Evolutionary conservation across 1,140 invertebrate species (phyloP).

Genomic region (Epicauta chinensis): DNA sequence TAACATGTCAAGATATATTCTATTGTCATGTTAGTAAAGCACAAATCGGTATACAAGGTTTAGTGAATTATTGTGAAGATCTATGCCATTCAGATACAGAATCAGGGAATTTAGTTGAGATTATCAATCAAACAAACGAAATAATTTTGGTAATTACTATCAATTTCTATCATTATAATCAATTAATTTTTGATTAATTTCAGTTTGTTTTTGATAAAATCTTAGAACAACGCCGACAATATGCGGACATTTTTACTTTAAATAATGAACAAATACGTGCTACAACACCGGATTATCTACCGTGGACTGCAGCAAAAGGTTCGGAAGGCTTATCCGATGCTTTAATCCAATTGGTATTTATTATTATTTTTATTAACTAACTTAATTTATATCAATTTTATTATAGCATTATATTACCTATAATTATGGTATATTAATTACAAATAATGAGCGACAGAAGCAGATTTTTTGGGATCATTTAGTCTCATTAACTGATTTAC

Average conservation of each 20-base stretch:
- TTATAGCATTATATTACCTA: slow-evolving; percentile 49
- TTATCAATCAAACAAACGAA: slow-evolving; percentile 51
- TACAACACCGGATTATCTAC: slow-evolving; percentile 51
- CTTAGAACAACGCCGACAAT: slow-evolving; percentile 52
- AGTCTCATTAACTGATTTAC: slow-evolving; percentile 65
- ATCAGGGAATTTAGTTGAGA: slow-evolving; percentile 47
- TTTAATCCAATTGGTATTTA: slow-evolving; percentile 46
- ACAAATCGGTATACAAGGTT: slow-evolving; percentile 49
- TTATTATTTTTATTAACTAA: background rate
- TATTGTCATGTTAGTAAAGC: slow-evolving; percentile 60
- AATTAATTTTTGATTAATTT: slow-evolving; percentile 23
- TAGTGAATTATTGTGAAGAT: slow-evolving; percentile 49
- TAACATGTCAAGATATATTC: slow-evolving; percentile 65
- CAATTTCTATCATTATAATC: slow-evolving; percentile 15
- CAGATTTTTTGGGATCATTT: slow-evolving; percentile 63
- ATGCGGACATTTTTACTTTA: slow-evolving; percentile 46
- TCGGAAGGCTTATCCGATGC: slow-evolving; percentile 47
- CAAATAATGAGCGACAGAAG: slow-evolving; percentile 46
- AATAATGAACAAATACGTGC: slow-evolving; percentile 37
- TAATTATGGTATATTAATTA: slow-evolving; percentile 52
- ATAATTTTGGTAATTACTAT: slow-evolving; percentile 47
- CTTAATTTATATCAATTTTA: background rate
- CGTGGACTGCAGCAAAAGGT: slow-evolving; percentile 58
- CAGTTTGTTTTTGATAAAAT: slow-evolving; percentile 52
- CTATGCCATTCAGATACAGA: slow-evolving; percentile 50